Percentiles rank a stretch among this genome's conserved stretches.
phyloP scores from a whole-genome alignment of 2,113 vertebrate species.

The Neodontobutis hainanensis region DNA sequence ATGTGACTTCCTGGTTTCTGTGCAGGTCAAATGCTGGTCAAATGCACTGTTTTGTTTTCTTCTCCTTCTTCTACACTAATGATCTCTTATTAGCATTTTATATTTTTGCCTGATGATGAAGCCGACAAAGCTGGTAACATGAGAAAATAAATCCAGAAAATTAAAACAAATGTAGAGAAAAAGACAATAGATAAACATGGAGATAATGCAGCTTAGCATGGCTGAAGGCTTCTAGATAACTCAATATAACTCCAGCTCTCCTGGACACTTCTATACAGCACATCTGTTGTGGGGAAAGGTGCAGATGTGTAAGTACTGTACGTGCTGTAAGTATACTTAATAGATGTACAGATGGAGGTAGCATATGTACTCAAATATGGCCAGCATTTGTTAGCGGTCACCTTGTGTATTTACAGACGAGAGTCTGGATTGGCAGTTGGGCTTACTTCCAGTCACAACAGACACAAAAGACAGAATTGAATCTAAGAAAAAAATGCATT shows the following conservation, averaged over 20 bases:
- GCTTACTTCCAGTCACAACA: neutral
- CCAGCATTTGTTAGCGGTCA: constrained; percentile 25
- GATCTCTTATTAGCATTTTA: constrained; percentile 16
- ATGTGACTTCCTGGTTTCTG: constrained; percentile 59
- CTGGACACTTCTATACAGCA: constrained; percentile 10
- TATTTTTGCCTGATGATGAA: constrained; percentile 7
- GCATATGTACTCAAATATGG: constrained; percentile 35
- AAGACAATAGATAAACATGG: neutral
- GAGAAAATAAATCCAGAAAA: constrained; percentile 8
- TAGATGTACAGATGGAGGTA: constrained; percentile 43
- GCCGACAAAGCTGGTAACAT: neutral
- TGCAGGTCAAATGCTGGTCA: constrained; percentile 29
- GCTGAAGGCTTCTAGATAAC: neutral
- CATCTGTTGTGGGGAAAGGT: constrained; percentile 20
- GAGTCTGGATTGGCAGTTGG: constrained; percentile 16
- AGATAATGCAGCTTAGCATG: constrained; percentile 1
- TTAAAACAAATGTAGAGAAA: constrained; percentile 5
- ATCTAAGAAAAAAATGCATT: neutral
- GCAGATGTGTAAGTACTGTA: constrained; percentile 31
- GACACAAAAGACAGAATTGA: constrained; percentile 12
- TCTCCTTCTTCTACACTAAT: constrained; percentile 31
- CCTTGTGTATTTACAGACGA: constrained; percentile 15
- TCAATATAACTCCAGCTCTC: neutral
- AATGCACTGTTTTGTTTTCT: constrained; percentile 28
- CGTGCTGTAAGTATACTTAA: constrained; percentile 13